Percentiles rank a stretch among this genome's conserved stretches.
phyloP scores from a whole-genome alignment of 2,888 invertebrate genomes.

The Crossocerus cetratus region DNA sequence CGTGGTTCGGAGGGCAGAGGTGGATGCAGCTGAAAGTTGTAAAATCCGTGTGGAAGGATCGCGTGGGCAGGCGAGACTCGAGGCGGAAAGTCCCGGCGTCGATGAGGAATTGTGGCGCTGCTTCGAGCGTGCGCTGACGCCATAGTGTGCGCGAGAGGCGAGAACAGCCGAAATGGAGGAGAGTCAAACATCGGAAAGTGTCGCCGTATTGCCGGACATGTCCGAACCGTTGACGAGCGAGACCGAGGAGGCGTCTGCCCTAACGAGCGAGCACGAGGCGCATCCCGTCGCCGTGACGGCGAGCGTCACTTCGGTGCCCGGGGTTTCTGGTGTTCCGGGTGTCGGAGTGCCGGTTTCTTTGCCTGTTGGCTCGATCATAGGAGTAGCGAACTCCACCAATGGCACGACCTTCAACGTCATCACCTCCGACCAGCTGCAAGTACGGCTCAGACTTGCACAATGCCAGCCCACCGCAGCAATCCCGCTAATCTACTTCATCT shows the following conservation, averaged over 20 bases:
- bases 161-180: constrained; percentile 76
- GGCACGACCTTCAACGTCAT: constrained; percentile 91
- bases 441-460: constrained; percentile 41
- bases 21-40: no score
- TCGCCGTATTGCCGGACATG: constrained; percentile 79
- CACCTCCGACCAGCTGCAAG: constrained; percentile 88
- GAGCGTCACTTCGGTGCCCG: constrained; percentile 73
- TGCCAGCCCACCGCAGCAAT: not conserved
- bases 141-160: constrained; percentile 62
- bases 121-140: constrained; percentile 56
- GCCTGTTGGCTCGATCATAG: constrained; percentile 89
- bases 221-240: constrained; percentile 78
- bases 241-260: constrained; percentile 75
- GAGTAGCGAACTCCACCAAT: constrained; percentile 78
- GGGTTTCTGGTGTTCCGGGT: constrained; percentile 78
- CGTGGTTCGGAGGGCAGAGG: no score
- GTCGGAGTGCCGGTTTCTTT: constrained; percentile 82
- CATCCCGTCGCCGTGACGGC: constrained; percentile 73
- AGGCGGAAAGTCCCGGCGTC: constrained; percentile 18
- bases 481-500: not conserved
- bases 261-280: constrained; percentile 71
- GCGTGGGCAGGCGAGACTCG: no score
- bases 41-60: no score
- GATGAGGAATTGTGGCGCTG: constrained; percentile 38
- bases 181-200: constrained; percentile 77